A percentile compares a stretch with the other conserved stretches of the same genome.
Conservation (phyloP, 2,888 invertebrate genomes). For the Portevinia maculata region DNA sequence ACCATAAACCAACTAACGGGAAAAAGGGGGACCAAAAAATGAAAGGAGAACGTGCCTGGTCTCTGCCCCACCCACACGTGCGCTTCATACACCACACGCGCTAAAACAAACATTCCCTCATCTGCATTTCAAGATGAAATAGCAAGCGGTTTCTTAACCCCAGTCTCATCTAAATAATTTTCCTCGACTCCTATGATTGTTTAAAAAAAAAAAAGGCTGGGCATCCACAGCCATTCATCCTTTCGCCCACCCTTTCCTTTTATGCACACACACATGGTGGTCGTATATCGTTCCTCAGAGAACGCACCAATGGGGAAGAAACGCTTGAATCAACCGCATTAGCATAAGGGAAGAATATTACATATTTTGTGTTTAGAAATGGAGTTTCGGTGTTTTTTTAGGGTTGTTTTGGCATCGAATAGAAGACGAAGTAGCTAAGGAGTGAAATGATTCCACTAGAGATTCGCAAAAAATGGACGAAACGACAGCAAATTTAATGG, state of each 20-base stretch:
- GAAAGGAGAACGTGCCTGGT: slow-evolving; percentile 71
- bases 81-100: slow-evolving; percentile 40
- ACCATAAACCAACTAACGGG: slow-evolving; percentile 65
- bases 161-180: slow-evolving; percentile 20
- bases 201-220: slow-evolving; percentile 54
- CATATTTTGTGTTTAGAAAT: slow-evolving; percentile 53
- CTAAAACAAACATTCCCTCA: slow-evolving; percentile 66
- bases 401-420: slow-evolving; percentile 39
- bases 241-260: slow-evolving; percentile 70
- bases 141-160: slow-evolving; percentile 67
- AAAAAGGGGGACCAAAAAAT: slow-evolving; percentile 61
- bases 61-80: slow-evolving; percentile 67
- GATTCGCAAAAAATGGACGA: slow-evolving; percentile 45
- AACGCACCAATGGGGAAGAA: slow-evolving; percentile 65
- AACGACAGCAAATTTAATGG: slow-evolving; percentile 42
- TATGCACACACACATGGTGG: slow-evolving; percentile 36
- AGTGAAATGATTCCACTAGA: slow-evolving; percentile 25
- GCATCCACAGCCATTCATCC: slow-evolving; percentile 55
- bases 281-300: slow-evolving; percentile 36
- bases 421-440: not conserved
- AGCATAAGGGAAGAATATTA: slow-evolving; percentile 64
- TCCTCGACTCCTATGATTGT: slow-evolving; percentile 26
- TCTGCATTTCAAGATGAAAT: slow-evolving; percentile 68
- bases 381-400: slow-evolving; percentile 55
- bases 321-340: slow-evolving; percentile 60